Percentiles rank a stretch among this genome's conserved stretches.
These are phyloP conservation scores for Drosophila sproati DNA, from an alignment of 1,140 invertebrate species.

Conservation along the genomic window DNA sequence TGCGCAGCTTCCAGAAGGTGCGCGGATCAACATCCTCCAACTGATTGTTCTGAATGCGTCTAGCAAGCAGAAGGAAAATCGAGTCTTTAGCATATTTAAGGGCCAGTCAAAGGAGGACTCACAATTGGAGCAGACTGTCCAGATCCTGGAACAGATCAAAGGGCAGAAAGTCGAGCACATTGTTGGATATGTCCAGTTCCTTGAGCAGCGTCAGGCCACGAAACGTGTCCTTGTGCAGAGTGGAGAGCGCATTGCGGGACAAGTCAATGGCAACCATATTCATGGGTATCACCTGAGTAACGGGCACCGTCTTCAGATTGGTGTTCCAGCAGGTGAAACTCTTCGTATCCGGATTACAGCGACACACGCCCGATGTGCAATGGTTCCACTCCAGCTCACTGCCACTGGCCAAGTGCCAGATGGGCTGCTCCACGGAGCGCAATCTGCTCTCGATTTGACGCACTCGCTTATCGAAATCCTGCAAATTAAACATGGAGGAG, in stretches of 20 bases:
- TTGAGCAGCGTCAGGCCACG: slow-evolving; percentile 88
- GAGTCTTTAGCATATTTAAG: too few relatives aligned
- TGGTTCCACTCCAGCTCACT: slow-evolving; percentile 88
- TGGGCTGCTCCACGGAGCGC: slow-evolving; percentile 91
- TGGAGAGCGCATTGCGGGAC: slow-evolving; percentile 89
- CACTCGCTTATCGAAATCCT: slow-evolving; percentile 72
- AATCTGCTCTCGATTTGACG: slow-evolving; percentile 88
- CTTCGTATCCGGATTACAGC: slow-evolving; percentile 86
- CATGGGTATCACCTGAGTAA: slow-evolving; percentile 88
- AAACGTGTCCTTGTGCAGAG: slow-evolving; percentile 91
- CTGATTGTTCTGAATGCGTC: slow-evolving; percentile 90
- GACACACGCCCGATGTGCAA: slow-evolving; percentile 89
- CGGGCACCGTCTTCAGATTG: slow-evolving; percentile 87
- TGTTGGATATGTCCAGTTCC: slow-evolving; percentile 92
- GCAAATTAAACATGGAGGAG: slow-evolving; percentile 47
- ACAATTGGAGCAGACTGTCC: slow-evolving; percentile 89
- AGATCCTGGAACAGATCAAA: slow-evolving; percentile 90
- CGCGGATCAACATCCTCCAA: slow-evolving; percentile 88
- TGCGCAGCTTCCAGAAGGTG: slow-evolving; percentile 88
- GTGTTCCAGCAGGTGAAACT: slow-evolving; percentile 91
- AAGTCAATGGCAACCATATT: slow-evolving; percentile 90
- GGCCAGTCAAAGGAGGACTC: slow-evolving; percentile 56
- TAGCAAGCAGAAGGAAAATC: slow-evolving; percentile 73
- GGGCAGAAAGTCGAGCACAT: slow-evolving; percentile 91
- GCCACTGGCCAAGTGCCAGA: slow-evolving; percentile 88